phyloP scores from a whole-genome alignment of 92 coral and sea anemone species.

The Bergia sp. region DNA sequence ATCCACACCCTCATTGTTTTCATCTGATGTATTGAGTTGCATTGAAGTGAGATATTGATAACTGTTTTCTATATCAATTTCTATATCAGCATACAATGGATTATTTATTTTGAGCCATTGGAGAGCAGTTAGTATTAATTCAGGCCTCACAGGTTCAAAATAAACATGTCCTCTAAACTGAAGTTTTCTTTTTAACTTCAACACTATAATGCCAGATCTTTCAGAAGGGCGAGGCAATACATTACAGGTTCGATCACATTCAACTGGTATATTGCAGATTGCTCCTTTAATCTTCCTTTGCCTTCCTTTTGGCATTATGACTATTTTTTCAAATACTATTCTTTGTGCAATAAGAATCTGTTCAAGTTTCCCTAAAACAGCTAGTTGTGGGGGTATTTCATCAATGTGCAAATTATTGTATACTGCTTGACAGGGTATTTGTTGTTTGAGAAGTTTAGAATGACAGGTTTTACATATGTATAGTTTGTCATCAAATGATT shows the following conservation, averaged over 20 bases:
- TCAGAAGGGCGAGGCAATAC: constrained; percentile 55
- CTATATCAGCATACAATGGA: constrained; percentile 45
- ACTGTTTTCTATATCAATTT: constrained; percentile 34
- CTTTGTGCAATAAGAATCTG: background rate
- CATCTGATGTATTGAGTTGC: constrained; percentile 7
- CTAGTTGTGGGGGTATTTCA: too few relatives aligned
- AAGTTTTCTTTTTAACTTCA: constrained; percentile 55
- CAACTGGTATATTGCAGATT: constrained; percentile 53
- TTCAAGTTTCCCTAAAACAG: too few relatives aligned
- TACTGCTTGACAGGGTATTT: too few relatives aligned
- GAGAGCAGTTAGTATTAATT: constrained; percentile 31
- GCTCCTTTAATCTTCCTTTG: constrained; percentile 50
- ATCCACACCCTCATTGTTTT: background rate
- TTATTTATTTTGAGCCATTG: constrained; percentile 34
- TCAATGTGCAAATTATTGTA: too few relatives aligned
- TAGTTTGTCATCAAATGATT: background rate
- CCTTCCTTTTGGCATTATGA: constrained; percentile 62
- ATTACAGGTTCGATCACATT: constrained; percentile 44
- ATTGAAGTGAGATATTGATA: background rate
- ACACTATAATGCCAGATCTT: constrained; percentile 54
- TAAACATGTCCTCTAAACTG: constrained; percentile 54
- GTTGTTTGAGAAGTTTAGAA: too few relatives aligned
- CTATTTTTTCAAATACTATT: constrained; percentile 63
- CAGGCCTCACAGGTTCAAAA: constrained; percentile 53
- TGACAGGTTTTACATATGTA: background rate